Base-by-base conservation (phyloP, 2,888 invertebrate species). In the Eugnorisma glareosa region DNA sequence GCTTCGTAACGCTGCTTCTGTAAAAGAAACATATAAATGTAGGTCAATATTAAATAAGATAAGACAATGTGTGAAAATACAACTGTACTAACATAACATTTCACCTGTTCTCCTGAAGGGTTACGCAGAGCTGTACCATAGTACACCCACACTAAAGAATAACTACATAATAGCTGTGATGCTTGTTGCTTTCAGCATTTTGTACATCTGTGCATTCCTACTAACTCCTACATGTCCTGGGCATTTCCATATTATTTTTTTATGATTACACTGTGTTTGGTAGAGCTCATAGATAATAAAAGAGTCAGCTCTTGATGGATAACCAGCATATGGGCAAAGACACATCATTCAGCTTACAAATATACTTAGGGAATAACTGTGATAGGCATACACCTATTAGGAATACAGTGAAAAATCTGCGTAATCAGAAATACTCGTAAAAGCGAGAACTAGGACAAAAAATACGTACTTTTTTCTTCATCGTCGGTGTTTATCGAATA, bases 401-500 rank as follows among this genome's bases (percentile, higher is more conserved):
- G 40, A 40, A 48, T 35, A 40, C 8, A 48, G 63, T 51, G 15
- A 48, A 54, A n/a, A 24, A 35, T 57, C 35, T 21, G 6, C 5
- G 31, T 21, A 45, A 3, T 54, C 7, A 15, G 6, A 48, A 64
- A 57, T 35, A 68, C n/a, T 43, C 0, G 1, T 40, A 68, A 18
- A 11, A 57, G 40, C n/a, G 15, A 35, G 54, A n/a, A 21, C 18
- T 15, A 66, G 5, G 21, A 8, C 45, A 40, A 81, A 57, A 67
- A 77, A 70, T 77, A 90, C 93, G 77, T 93, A 97, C 97, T 97
- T 94, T 97, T 97, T 73, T 96, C 97, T 86, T 97, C 97, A 89
- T 97, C 98, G 87, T 98, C 97, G 67, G 97, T 97, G 89, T 98
- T 98, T 81, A 98, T 97, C 1, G 98, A 98, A 85, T 95, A 96